A percentile compares a stretch with the other conserved stretches of the same genome.
Evolutionary conservation across 2,888 invertebrate genomes (phyloP).

Genomic region (Agriopis leucophaearia): DNA sequence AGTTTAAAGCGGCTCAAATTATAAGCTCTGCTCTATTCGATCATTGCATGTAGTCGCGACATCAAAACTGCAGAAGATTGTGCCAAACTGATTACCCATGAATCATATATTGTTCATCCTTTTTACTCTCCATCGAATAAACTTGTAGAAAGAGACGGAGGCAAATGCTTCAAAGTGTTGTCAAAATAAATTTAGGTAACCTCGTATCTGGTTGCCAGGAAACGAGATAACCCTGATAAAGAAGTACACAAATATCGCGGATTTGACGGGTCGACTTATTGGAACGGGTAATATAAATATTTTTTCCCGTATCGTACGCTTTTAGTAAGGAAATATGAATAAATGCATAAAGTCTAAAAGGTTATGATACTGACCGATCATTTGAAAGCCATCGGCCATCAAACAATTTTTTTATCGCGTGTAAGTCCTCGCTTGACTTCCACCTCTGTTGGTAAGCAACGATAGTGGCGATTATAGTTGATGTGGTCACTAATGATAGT

Average conservation of each 20-base stretch:
- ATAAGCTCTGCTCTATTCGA: too few species aligned
- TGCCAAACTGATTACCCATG: background rate
- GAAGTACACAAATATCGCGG: conserved; percentile 37
- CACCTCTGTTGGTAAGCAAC: too few species aligned
- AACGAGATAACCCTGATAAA: conserved; percentile 59
- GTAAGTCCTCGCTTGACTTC: too few species aligned
- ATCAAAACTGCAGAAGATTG: background rate
- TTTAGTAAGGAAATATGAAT: conserved; percentile 9
- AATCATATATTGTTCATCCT: background rate
- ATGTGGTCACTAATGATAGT: too few species aligned
- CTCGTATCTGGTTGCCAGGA: conserved; percentile 58
- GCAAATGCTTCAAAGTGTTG: conserved; percentile 29
- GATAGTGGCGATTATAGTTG: too few species aligned
- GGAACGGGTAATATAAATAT: conserved; percentile 20
- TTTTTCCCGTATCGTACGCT: conserved; percentile 4
- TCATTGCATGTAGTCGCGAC: too few species aligned
- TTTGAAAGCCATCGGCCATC: too few species aligned
- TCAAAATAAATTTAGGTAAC: conserved; percentile 50
- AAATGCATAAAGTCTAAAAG: background rate
- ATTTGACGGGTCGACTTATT: conserved; percentile 44
- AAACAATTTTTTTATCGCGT: too few species aligned
- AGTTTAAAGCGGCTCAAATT: too few species aligned
- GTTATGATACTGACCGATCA: too few species aligned
- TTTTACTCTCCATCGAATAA: background rate
- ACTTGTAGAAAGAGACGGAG: conserved; percentile 28